Evolutionary conservation across 2,888 invertebrate genomes (phyloP).

Genomic region (Fragum whitleyi): DNA sequence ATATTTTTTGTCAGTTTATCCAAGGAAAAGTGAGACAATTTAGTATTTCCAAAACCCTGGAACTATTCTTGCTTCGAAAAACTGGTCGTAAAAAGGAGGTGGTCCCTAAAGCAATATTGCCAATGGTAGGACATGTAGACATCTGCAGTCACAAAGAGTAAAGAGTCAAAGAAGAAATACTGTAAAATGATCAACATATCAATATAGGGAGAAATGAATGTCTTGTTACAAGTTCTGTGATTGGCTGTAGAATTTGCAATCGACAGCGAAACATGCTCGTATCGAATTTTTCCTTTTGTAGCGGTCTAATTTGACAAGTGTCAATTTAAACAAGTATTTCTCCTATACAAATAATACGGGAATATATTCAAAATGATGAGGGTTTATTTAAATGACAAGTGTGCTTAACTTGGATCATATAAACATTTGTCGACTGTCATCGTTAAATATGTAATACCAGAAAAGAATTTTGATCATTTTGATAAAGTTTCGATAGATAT

Average conservation of each 20-base stretch:
- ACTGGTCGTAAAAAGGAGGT: too few species aligned
- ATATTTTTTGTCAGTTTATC: too few species aligned
- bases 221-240: constrained; percentile 27
- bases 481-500: neutral
- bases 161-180: neutral
- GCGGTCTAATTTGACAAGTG: constrained; percentile 54
- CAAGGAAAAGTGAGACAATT: too few species aligned
- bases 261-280: constrained; percentile 39
- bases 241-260: constrained; percentile 45
- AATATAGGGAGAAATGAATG: neutral
- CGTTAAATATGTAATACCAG: constrained; percentile 19
- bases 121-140: too few species aligned
- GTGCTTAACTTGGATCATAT: constrained; percentile 42
- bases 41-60: too few species aligned
- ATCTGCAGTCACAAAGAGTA: too few species aligned
- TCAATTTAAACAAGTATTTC: constrained; percentile 45
- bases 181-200: neutral
- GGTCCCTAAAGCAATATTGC: too few species aligned
- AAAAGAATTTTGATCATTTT: constrained; percentile 14
- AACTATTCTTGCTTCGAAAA: too few species aligned
- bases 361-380: constrained; percentile 12
- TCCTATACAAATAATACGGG: constrained; percentile 46
- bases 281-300: constrained; percentile 59
- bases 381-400: constrained; percentile 54
- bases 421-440: constrained; percentile 10